Percentiles rank a stretch among this genome's conserved stretches.
phyloP scores from a whole-genome alignment of 2,888 invertebrate genomes.

The Xylophagus ater region DNA sequence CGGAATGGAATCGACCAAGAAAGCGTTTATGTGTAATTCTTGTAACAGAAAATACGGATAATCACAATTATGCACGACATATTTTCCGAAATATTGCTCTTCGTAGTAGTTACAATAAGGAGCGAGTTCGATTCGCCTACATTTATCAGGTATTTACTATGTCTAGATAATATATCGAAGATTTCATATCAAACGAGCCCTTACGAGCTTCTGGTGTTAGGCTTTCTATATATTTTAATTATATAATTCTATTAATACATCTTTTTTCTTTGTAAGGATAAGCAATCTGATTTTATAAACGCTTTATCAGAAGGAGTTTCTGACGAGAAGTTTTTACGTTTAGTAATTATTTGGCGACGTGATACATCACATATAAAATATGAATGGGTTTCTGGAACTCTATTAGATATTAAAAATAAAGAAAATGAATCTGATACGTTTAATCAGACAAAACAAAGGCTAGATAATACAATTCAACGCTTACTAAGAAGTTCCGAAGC shows the following conservation, averaged over 20 bases:
- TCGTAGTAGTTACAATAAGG: constrained; percentile 50
- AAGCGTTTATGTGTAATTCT: constrained; percentile 69
- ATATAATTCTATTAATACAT: too few relatives aligned
- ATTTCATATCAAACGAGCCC: too few relatives aligned
- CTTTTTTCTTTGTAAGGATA: constrained; percentile 25
- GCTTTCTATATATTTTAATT: too few relatives aligned
- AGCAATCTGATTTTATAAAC: constrained; percentile 70
- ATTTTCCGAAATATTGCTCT: constrained; percentile 61
- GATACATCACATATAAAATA: constrained; percentile 79
- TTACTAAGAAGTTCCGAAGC: constrained; percentile 62
- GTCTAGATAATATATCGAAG: too few relatives aligned
- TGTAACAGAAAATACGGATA: constrained; percentile 53
- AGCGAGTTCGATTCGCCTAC: constrained; percentile 76
- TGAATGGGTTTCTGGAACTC: constrained; percentile 60
- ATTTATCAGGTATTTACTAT: constrained; percentile 60
- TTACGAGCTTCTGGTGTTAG: too few relatives aligned
- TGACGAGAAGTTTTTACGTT: constrained; percentile 57
- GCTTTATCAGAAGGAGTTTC: constrained; percentile 42
- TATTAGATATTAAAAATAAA: constrained; percentile 29
- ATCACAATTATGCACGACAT: constrained; percentile 42
- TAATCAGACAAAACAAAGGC: constrained; percentile 59
- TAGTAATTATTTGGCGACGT: constrained; percentile 83
- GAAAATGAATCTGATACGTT: constrained; percentile 39
- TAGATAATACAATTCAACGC: constrained; percentile 60
- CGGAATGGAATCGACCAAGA: constrained; percentile 68